Base-by-base conservation (phyloP, 2,888 invertebrate species). In the Latrodectus elegans region DNA sequence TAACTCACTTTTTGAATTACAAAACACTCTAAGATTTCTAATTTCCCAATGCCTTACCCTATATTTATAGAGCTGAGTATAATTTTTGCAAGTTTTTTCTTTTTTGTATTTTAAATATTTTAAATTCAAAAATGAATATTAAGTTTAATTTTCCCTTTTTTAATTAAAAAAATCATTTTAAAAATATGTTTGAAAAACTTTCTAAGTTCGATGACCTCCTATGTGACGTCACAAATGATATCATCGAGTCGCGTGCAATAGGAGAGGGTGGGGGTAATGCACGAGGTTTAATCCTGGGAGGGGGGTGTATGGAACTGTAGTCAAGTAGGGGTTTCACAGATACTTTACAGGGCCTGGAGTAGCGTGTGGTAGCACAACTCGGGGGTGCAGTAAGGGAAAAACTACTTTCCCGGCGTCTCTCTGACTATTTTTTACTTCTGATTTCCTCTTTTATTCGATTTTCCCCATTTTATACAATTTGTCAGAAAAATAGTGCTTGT, bases 321-420 rank as follows among this genome's bases (percentile, higher is more conserved):
- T 86, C 86, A 86, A 86, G 86, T 86, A 80, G 81, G 75, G 86
- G 86, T 79, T 81, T 74, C 74, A 68, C 52, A 71, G 80, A 85
- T 85, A 80, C 85, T 85, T n/a, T 81, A 81, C 75, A 75, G 86
- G 70, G 76, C 60, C 85, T 80, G 74, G 80, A 74, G 38, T 55
- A 68, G 75, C 85, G 85, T 72, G 53, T 81, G 80, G 81, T 86
- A 80, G 71, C 75, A 75, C 70, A 17, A 75, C 70, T 38, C 51
- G 51, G 81, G 81, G 70, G 55, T n/a, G 67, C 8, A 53, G 51
- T 17, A 49, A 60, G 64, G 76, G 71, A 64, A 26, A 85, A 80
- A 70, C 64, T 85, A 75, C 85, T 79, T 79, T 78, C 78, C 53
- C 85, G 71, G 64, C 65, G 68, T 80, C 70, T 51, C 68, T 17